A percentile compares a stretch with the other conserved stretches of the same genome.
Conservation (phyloP, 2,888 invertebrate genomes). For the Liopterus haemorrhoidalis region DNA sequence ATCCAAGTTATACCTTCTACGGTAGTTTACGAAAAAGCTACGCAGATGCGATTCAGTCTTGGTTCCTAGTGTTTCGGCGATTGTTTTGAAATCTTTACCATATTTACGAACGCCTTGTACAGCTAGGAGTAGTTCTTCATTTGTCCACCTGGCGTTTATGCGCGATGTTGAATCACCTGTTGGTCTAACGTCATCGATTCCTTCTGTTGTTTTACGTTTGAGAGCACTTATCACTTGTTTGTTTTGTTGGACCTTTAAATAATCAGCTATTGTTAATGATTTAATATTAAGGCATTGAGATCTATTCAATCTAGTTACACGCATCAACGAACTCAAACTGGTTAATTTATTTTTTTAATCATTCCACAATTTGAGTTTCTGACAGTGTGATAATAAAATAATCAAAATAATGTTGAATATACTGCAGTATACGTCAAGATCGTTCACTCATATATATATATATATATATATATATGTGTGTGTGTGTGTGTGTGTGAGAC, state of each 20-base stretch:
- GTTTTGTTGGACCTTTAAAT: conserved; percentile 83
- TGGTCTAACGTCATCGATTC: conserved; percentile 45
- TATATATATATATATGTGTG: too few relatives aligned
- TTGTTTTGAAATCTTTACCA: conserved; percentile 85
- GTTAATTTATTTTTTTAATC: too few relatives aligned
- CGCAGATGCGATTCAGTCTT: conserved; percentile 91
- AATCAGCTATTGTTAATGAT: conserved; percentile 30
- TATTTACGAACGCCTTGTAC: conserved; percentile 81
- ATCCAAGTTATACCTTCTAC: conserved; percentile 83
- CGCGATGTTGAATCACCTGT: conserved; percentile 46
- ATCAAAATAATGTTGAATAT: too few relatives aligned
- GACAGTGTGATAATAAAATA: too few relatives aligned
- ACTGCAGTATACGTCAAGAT: too few relatives aligned
- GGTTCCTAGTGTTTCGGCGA: conserved; percentile 90
- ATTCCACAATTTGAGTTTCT: too few relatives aligned
- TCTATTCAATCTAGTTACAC: too few relatives aligned
- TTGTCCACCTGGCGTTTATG: conserved; percentile 85
- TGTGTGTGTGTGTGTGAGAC: too few relatives aligned
- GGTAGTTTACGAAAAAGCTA: conserved; percentile 86
- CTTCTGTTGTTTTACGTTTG: conserved; percentile 65
- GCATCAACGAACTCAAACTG: too few relatives aligned
- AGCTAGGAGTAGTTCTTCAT: conserved; percentile 84
- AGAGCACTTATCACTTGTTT: conserved; percentile 85
- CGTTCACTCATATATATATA: too few relatives aligned
- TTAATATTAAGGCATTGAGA: conserved; percentile 3